Base-by-base conservation (phyloP, 2,797 vertebrate genomes). In the Varecia variegata region DNA sequence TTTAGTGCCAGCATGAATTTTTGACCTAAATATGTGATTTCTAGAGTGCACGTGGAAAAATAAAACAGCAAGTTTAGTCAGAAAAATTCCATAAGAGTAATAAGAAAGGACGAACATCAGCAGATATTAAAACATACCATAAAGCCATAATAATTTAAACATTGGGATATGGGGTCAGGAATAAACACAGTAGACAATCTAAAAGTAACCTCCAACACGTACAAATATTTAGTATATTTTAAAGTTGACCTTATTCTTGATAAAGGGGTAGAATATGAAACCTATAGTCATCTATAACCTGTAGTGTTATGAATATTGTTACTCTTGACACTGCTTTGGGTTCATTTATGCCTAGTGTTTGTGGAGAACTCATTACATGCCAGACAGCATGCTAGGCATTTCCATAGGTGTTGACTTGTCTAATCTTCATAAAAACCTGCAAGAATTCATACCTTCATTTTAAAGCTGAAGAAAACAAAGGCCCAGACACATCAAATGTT, bases 381-480 rank as follows among this genome's bases (percentile, higher is more conserved):
- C 25, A 52, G 27, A 35, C 4, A 67, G 5, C 23, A 40, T 25
- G 12, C 15, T 5, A 14, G n/a, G 50, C 11, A 83, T 95, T 88
- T 85, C 65, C 18, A 21, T 4, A 79, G 77, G 7, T 70, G n/a
- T 76, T 93, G 40, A 79, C 56, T 65, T 93, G 5, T 82, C 92
- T 85, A 32, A 52, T 93, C 32, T 90, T 85, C 18, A 68, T 12
- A 65, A 68, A 74, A 82, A 58, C 47, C 18, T 1, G 0, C 17
- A 86, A 91, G 25, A 94, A n/a, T 67, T 71, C 18, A 68, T 60
- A 50, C 65, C 35, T 88, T 58, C 40, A 18, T 81, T 40, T 94
- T 93, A 80, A 88, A 81, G 35, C 18, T 88, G 45, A 79, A 73
- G 54, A 87, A 86, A 89, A 74, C 2, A 74, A 76, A 96, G 70